Evolutionary conservation across 2,113 vertebrate genomes (phyloP), one percentile per base, ranked within the genome.

Genomic region (Naja naja): DNA sequence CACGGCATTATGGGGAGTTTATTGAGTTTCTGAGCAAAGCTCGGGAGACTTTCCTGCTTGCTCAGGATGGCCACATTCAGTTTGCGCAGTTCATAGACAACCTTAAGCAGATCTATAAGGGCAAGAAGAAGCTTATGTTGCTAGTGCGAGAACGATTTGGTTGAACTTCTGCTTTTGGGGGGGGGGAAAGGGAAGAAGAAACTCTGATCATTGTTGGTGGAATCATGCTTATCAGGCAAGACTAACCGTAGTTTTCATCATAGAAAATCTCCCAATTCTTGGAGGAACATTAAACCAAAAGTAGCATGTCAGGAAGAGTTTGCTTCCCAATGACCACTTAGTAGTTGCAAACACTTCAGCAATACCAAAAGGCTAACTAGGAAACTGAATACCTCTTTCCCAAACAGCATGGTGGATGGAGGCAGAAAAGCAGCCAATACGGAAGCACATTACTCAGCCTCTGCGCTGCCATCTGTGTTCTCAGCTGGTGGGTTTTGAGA

Each of bases 111-210:
- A 99, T 99, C 97, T 99, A 99, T 97, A 99, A 99, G 98, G 99
- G 99, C 98, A 99, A 99, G 98, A 99, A 99, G 98, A 99, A 99
- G 97, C 98, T 99, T 94, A 99, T 99, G 99, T 98, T 99, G 98
- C 96, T 99, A 97, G 99, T 99, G 92, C 97, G 99, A 91, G 99
- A 99, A 95, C 98, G 99, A 93, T 99, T 99, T 90, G 99, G 99
- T 96, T 99, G 98, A 99, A 96, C 93, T 95, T 95, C 1, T 16
- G 93, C 90, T 91, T 94, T 93, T 94, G 94, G 97, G 3, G 97
- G 18, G 96, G 47, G 49, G 47, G 8, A 97, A 2, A 94, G 95
- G 95, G 96, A 97, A 97, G 96, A 98, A 97, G 96, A 97, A 97
- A 97, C 96, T 95, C 97, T 97, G 95, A 97, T 97, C 97, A 97